These are phyloP conservation scores for Condylostylus longicornis DNA, from an alignment of 1,140 invertebrate species.

Conservation along the genomic window DNA sequence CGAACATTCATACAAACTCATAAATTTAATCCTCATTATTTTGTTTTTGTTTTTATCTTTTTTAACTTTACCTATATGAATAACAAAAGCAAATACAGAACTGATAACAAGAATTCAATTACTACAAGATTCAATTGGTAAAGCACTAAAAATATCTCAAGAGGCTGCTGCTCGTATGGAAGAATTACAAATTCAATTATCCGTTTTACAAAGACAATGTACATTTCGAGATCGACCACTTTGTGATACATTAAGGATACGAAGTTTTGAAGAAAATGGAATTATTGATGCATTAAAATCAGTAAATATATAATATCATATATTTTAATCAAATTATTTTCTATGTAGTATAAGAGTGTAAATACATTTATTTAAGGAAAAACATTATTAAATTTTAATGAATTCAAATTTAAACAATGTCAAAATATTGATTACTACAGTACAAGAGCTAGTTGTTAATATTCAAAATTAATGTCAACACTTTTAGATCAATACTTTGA, in stretches of 20 bases:
- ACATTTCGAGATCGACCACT: conserved; percentile 39
- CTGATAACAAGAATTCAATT: conserved; percentile 34
- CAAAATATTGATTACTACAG: too few relatives aligned
- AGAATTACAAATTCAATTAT: conserved; percentile 41
- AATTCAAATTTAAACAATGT: too few relatives aligned
- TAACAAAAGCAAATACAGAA: conserved; percentile 31
- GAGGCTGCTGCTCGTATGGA: conserved; percentile 37
- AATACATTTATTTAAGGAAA: too few relatives aligned
- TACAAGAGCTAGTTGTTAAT: too few relatives aligned
- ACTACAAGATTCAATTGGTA: conserved; percentile 34
- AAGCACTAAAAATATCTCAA: conserved; percentile 34
- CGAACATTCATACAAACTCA: neutral
- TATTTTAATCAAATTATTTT: neutral
- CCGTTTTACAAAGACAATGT: conserved; percentile 39
- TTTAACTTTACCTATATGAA: neutral
- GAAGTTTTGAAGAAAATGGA: conserved; percentile 36
- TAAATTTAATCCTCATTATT: neutral
- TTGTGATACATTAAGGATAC: conserved; percentile 44
- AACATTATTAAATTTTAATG: too few relatives aligned
- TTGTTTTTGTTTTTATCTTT: neutral
- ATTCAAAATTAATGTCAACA: too few relatives aligned
- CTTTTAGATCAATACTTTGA: too few relatives aligned
- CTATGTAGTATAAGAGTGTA: too few relatives aligned
- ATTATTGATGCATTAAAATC: conserved; percentile 32
- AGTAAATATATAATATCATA: conserved; percentile 15